Conservation (phyloP, 2,797 vertebrate genomes). For the Euphonia xanthogaster region DNA sequence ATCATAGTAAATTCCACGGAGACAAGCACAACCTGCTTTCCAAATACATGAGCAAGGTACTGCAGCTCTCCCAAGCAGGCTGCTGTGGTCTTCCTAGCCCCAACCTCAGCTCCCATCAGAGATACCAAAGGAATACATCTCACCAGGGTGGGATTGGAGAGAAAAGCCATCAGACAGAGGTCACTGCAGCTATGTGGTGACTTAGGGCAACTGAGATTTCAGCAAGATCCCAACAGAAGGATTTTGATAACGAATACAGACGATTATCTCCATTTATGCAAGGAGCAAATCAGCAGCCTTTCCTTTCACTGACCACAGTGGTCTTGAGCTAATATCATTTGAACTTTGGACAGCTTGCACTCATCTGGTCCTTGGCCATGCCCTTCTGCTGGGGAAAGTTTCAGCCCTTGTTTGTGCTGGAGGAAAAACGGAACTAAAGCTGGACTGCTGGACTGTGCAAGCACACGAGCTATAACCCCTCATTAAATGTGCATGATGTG, state of each 20-base stretch:
- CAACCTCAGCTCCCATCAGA: background rate
- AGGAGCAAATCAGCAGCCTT: background rate
- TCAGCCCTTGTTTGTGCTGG: background rate
- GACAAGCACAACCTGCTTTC: background rate
- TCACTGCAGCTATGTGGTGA: background rate
- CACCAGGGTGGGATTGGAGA: background rate
- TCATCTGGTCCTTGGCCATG: background rate
- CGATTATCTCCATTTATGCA: background rate
- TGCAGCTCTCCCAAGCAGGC: background rate
- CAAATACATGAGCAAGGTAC: background rate
- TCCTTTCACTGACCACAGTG: background rate
- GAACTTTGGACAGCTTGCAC: background rate
- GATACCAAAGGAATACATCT: background rate
- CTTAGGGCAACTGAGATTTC: background rate
- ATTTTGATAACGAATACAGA: background rate
- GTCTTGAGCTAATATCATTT: background rate
- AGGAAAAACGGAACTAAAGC: background rate
- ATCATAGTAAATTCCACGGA: background rate
- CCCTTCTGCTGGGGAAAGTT: background rate
- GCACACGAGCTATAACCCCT: background rate
- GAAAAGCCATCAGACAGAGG: background rate
- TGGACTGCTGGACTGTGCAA: background rate
- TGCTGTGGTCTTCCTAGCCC: background rate
- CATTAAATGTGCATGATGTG: background rate
- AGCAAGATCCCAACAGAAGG: background rate